Percentiles rank a stretch among this genome's conserved stretches.
Evolutionary conservation across 2,113 vertebrate species (phyloP).

Genomic region (Platichthys stellatus): DNA sequence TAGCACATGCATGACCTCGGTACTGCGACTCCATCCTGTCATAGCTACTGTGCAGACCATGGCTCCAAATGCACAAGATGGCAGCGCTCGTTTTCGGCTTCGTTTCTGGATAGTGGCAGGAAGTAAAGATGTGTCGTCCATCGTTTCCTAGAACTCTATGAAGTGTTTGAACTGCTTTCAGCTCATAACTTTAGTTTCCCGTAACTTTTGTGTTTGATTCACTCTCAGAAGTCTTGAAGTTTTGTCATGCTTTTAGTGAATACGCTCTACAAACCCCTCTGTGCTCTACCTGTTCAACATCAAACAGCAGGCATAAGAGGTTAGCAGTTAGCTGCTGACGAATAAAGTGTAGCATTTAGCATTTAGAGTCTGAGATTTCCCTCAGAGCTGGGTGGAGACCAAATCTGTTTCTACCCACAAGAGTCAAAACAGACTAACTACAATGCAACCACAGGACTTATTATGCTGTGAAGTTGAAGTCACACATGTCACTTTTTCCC

Average conservation of each 20-base stretch:
- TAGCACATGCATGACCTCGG: too few species aligned
- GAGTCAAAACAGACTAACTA: conserved; percentile 8
- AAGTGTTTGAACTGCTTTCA: neutral
- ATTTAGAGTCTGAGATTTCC: neutral
- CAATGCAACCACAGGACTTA: neutral
- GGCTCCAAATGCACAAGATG: too few species aligned
- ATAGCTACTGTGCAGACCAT: too few species aligned
- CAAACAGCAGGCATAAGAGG: neutral
- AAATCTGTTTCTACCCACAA: neutral
- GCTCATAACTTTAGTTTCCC: neutral
- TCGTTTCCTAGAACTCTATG: neutral
- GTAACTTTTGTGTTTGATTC: neutral
- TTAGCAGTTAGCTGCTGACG: neutral
- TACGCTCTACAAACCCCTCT: neutral
- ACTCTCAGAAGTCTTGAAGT: neutral
- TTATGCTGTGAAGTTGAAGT: neutral
- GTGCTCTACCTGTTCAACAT: neutral
- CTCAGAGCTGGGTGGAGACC: neutral
- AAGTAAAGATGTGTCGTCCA: too few species aligned
- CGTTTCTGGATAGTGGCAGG: too few species aligned
- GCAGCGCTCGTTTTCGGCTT: too few species aligned
- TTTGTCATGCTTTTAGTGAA: neutral
- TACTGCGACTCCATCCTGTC: too few species aligned
- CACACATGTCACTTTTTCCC: conserved; percentile 16
- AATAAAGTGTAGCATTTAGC: neutral